These are phyloP conservation scores for Mico argentatus DNA, from an alignment of 2,797 vertebrate genomes.

Conservation along the genomic window DNA sequence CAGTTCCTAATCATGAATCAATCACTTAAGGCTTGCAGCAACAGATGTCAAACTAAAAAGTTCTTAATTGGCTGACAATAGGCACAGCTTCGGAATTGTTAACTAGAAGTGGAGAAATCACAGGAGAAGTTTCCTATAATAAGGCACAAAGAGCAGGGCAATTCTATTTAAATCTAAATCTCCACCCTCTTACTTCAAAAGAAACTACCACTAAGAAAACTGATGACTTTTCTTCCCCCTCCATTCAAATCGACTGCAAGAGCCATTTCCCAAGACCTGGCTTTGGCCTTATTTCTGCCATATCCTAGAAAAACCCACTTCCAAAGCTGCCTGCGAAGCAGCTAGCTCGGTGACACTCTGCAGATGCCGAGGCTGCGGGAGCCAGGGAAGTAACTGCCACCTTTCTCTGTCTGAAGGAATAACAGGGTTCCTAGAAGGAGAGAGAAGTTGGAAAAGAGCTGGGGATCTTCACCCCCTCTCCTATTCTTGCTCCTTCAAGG, in stretches of 20 bases:
- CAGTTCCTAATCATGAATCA: conserved; percentile 41
- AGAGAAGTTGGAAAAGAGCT: conserved; percentile 20
- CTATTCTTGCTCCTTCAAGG: background rate
- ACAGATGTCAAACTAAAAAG: conserved; percentile 66
- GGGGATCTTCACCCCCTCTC: background rate
- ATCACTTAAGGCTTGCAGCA: conserved; percentile 38
- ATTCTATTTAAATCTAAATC: conserved; percentile 30
- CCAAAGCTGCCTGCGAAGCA: background rate
- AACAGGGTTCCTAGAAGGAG: background rate
- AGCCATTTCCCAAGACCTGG: background rate
- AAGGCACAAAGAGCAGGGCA: conserved; percentile 10
- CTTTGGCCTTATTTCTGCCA: conserved; percentile 45
- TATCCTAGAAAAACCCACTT: conserved; percentile 10
- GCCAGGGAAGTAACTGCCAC: conserved; percentile 34
- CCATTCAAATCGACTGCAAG: background rate
- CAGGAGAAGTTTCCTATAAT: conserved; percentile 45
- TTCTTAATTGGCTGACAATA: conserved; percentile 58
- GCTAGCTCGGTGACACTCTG: conserved; percentile 21
- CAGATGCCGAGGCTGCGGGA: background rate
- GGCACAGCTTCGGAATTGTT: conserved; percentile 47
- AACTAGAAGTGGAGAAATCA: conserved; percentile 31
- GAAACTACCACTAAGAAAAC: background rate
- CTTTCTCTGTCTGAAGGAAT: conserved; percentile 20
- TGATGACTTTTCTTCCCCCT: background rate
- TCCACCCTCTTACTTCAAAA: background rate